These are phyloP conservation scores for Drosophila malerkotliana DNA, from an alignment of 1,140 invertebrate species.

Conservation along the genomic window DNA sequence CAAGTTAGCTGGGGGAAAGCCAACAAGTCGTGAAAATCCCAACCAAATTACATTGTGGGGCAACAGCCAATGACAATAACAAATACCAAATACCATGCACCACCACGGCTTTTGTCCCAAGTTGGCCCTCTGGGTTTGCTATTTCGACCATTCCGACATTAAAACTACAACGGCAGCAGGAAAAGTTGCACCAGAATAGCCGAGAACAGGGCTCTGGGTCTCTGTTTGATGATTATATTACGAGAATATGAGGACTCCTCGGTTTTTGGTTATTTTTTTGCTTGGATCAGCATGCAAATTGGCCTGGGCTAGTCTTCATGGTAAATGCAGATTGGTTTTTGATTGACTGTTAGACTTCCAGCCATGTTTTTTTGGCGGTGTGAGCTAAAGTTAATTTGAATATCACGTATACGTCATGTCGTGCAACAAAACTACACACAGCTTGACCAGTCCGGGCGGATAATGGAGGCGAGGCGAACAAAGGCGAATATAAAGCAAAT, in stretches of 20 bases:
- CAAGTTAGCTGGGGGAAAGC: slow-evolving; percentile 8
- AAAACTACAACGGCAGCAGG: slow-evolving; percentile 51
- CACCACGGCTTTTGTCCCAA: slow-evolving; percentile 12
- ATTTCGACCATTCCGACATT: slow-evolving; percentile 54
- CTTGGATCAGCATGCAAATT: slow-evolving; percentile 69
- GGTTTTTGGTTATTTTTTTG: slow-evolving; percentile 12
- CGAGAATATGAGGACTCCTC: slow-evolving; percentile 14
- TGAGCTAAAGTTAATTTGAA: slow-evolving; percentile 19
- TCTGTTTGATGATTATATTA: slow-evolving; percentile 29
- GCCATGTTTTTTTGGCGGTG: slow-evolving; percentile 7
- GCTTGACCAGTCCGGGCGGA: slow-evolving; percentile 19
- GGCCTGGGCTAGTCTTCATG: slow-evolving; percentile 26
- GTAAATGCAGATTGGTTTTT: slow-evolving; percentile 72
- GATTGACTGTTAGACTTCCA: slow-evolving; percentile 60
- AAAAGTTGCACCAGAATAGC: slow-evolving; percentile 27
- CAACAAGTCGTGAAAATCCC: slow-evolving; percentile 50
- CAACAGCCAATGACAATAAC: slow-evolving; percentile 46
- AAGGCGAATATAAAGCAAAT: slow-evolving; percentile 18
- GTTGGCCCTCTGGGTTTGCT: slow-evolving; percentile 32
- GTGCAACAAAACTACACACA: slow-evolving; percentile 4
- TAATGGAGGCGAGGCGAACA: slow-evolving; percentile 12
- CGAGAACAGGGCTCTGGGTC: neutral
- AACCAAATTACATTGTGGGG: slow-evolving; percentile 43
- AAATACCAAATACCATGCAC: slow-evolving; percentile 16
- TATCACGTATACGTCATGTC: slow-evolving; percentile 52